Conservation (phyloP, 2,888 invertebrate species). For the Epirrita christyi region DNA sequence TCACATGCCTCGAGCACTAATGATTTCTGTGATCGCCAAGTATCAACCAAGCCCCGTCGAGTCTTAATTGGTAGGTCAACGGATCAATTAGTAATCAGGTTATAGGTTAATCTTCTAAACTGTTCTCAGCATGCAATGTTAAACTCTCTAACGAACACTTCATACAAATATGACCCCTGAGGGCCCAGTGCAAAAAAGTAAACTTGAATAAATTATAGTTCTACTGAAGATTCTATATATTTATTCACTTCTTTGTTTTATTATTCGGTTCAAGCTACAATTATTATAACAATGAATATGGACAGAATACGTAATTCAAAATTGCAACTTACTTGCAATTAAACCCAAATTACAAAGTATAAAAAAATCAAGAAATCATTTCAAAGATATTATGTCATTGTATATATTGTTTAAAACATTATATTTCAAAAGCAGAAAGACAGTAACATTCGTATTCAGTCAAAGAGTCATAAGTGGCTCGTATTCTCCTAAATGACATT, state of each 20-base stretch:
- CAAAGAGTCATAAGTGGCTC: conserved; percentile 37
- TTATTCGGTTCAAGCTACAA: too few species aligned
- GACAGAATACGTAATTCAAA: neutral
- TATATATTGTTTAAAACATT: conserved; percentile 12
- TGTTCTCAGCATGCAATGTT: conserved; percentile 12
- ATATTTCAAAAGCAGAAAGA: conserved; percentile 11
- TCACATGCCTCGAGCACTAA: conserved; percentile 21
- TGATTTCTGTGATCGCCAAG: conserved; percentile 19
- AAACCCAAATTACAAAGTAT: conserved; percentile 5
- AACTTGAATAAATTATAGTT: too few species aligned
- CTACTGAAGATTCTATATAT: too few species aligned
- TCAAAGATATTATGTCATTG: conserved; percentile 12
- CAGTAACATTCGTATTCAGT: conserved; percentile 32
- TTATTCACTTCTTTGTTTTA: too few species aligned
- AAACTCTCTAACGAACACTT: neutral
- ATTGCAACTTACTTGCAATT: conserved; percentile 7
- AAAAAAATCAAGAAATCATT: conserved; percentile 7
- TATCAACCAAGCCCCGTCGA: conserved; percentile 33
- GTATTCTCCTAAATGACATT: conserved; percentile 40
- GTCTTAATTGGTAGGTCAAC: conserved; percentile 40
- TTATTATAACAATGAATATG: neutral
- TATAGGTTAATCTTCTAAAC: conserved; percentile 32
- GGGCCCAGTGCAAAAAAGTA: too few species aligned
- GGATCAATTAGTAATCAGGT: conserved; percentile 37
- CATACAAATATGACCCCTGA: too few species aligned